Percentiles rank a stretch among this genome's conserved stretches.
These are phyloP conservation scores for Macroglossus sobrinus DNA, from an alignment of 2,113 vertebrate species.

Conservation along the genomic window DNA sequence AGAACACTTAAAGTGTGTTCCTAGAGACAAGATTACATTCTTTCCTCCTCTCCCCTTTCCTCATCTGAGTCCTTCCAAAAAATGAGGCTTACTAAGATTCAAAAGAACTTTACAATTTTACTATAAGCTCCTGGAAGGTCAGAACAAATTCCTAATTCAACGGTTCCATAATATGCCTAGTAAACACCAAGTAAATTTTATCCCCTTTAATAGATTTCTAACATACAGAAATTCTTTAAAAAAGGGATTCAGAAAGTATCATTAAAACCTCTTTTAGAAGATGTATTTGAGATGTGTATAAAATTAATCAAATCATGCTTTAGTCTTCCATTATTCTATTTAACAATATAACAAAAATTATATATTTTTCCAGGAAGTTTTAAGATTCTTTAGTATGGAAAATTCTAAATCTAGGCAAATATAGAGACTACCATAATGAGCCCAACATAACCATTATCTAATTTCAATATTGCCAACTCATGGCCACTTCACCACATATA, in stretches of 20 bases:
- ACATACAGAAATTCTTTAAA: not conserved
- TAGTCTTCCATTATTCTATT: not conserved
- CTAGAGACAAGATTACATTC: not conserved
- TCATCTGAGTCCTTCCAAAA: not conserved
- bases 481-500: not conserved
- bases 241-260: not conserved
- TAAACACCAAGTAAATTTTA: not conserved
- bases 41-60: not conserved
- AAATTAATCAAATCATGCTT: not conserved
- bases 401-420: conserved; percentile 19
- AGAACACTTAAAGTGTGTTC: not conserved
- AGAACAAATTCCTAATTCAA: conserved; percentile 5
- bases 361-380: not conserved
- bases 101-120: not conserved
- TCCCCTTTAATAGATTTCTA: not conserved
- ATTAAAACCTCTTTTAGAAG: not conserved
- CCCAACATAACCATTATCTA: not conserved
- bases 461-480: not conserved
- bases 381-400: not conserved
- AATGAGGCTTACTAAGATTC: not conserved
- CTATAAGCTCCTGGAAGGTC: not conserved
- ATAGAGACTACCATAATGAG: not conserved
- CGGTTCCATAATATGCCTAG: not conserved
- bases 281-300: not conserved
- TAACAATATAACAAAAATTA: conserved; percentile 27